Evolutionary conservation across 2,797 vertebrate genomes (phyloP).

Genomic region (Hozukius guyotensis): DNA sequence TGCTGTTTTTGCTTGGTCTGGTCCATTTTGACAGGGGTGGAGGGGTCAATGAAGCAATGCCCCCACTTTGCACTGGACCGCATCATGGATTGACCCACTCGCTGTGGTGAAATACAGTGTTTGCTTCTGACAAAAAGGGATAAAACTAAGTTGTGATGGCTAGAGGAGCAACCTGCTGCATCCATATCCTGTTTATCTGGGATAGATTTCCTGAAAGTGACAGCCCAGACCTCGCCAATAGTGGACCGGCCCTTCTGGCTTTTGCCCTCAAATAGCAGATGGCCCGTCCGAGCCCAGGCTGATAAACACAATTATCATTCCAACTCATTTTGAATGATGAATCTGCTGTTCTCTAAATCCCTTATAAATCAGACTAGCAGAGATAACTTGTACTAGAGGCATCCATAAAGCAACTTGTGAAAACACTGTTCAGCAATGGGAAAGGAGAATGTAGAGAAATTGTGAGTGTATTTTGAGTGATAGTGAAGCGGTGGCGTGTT

Average conservation of each 20-base stretch:
- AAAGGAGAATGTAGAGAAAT: neutral
- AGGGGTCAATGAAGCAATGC: neutral
- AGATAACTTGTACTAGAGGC: neutral
- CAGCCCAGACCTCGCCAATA: neutral
- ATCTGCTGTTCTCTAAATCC: conserved; percentile 59
- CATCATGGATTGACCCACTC: neutral
- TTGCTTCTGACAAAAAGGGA: neutral
- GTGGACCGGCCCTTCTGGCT: conserved; percentile 53
- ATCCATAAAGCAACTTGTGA: neutral
- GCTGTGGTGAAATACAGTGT: neutral
- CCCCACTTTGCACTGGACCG: neutral
- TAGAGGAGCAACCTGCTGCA: neutral
- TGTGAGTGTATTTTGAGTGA: fast-evolving
- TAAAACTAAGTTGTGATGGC: neutral
- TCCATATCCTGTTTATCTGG: conserved; percentile 2
- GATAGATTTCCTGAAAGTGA: conserved; percentile 11
- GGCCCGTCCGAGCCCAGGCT: conserved; percentile 43
- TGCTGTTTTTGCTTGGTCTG: conserved; percentile 31
- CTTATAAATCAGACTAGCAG: conserved; percentile 6
- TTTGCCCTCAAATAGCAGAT: conserved; percentile 61
- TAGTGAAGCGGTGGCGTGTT: neutral
- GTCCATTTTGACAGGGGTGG: conserved; percentile 27
- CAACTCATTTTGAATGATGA: conserved; percentile 49
- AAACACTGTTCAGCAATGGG: too few species aligned
- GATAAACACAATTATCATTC: conserved; percentile 56